Conservation (phyloP, 2,797 vertebrate species). For the Botia kubotai region DNA sequence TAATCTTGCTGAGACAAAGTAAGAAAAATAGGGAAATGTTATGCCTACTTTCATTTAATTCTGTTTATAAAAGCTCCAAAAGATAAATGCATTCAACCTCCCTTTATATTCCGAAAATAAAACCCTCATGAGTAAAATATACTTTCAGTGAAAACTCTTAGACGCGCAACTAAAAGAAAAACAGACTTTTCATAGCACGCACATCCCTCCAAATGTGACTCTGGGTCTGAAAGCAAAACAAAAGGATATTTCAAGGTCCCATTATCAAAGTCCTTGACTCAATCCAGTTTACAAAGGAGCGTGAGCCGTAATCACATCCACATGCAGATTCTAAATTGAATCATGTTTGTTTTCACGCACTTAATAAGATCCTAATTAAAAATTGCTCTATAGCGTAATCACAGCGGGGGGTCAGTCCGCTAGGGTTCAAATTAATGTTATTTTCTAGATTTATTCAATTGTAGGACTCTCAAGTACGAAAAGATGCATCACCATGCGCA, state of each 20-base stretch:
- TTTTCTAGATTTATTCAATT: conserved; percentile 38
- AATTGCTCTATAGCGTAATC: conserved; percentile 59
- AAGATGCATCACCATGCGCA: conserved; percentile 10
- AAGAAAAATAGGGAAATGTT: background rate
- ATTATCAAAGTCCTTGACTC: conserved; percentile 48
- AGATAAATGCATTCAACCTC: too few species aligned
- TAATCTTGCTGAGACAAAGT: background rate
- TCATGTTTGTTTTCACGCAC: conserved; percentile 74
- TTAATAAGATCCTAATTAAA: conserved; percentile 78
- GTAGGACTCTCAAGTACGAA: conserved; percentile 31
- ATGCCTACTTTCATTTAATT: background rate
- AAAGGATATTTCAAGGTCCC: conserved; percentile 67
- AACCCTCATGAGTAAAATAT: background rate
- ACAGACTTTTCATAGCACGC: background rate
- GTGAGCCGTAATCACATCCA: conserved; percentile 69
- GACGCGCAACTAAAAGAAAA: background rate
- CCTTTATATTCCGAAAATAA: background rate
- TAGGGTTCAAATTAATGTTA: conserved; percentile 52
- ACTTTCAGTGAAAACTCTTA: background rate
- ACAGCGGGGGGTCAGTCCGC: conserved; percentile 57
- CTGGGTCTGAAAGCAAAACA: background rate
- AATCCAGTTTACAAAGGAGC: conserved; percentile 48
- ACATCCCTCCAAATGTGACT: too few species aligned
- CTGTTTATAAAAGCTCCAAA: too few species aligned
- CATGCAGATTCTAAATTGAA: conserved; percentile 71